These are phyloP conservation scores for Nasonovia ribisnigri DNA, from an alignment of 2,888 invertebrate species.

Conservation along the genomic window DNA sequence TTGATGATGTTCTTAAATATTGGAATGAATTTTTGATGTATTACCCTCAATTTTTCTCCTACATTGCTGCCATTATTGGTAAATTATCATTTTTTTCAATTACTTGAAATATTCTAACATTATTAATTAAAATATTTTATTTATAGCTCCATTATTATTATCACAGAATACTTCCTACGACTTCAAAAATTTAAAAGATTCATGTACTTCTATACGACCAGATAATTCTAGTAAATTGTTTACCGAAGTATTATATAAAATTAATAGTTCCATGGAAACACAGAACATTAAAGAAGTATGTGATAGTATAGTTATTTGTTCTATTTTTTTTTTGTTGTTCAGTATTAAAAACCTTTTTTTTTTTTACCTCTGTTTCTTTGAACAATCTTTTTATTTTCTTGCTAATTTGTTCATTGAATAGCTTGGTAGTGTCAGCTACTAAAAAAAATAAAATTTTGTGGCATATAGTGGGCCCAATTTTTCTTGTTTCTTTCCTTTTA, in stretches of 20 bases:
- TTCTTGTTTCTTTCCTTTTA: no score
- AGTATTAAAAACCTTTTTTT: no score
- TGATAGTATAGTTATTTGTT: background rate
- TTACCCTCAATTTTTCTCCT: conserved; percentile 86
- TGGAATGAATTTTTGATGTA: conserved; percentile 82
- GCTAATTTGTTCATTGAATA: no score
- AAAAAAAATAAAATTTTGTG: no score
- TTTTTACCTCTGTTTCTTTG: no score
- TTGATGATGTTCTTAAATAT: conserved; percentile 70
- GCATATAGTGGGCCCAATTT: no score
- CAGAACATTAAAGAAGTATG: conserved; percentile 58
- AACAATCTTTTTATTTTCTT: no score
- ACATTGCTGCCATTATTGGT: conserved; percentile 81
- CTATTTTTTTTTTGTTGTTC: no score
- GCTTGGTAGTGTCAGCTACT: no score
- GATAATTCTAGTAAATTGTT: conserved; percentile 43
- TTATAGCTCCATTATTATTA: conserved; percentile 54
- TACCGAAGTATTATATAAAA: conserved; percentile 35
- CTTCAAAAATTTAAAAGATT: conserved; percentile 54
- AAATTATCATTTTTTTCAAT: conserved; percentile 67
- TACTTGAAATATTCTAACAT: background rate
- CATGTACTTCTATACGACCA: conserved; percentile 42
- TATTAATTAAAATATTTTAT: conserved; percentile 11
- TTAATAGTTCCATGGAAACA: conserved; percentile 52
- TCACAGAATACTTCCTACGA: conserved; percentile 46